phyloP scores from a whole-genome alignment of 2,113 vertebrate genomes.

The Pseudopodoces humilis region DNA sequence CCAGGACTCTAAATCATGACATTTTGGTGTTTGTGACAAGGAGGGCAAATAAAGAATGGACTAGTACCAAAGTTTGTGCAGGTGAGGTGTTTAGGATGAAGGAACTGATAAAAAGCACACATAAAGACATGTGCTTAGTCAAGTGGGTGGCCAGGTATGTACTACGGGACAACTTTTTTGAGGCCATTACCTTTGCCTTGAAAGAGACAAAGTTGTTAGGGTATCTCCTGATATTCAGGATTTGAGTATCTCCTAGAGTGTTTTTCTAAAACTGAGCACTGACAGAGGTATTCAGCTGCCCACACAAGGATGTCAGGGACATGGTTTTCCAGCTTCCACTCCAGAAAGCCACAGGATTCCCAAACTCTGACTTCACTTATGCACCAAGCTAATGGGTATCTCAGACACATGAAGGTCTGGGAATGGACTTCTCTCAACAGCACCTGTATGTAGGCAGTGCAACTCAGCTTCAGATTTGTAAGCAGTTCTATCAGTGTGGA shows the following conservation, averaged over 20 bases:
- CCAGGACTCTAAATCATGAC: neutral
- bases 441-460: fast-evolving
- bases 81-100: neutral
- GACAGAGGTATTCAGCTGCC: neutral
- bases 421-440: neutral
- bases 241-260: neutral
- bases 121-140: neutral
- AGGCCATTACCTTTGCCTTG: neutral
- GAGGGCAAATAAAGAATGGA: neutral
- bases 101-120: neutral
- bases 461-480: fast-evolving
- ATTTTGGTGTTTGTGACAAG: neutral
- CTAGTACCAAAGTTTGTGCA: neutral
- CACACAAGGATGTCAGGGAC: neutral
- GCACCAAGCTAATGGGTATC: neutral
- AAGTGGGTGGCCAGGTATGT: neutral
- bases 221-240: neutral
- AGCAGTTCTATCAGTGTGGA: neutral
- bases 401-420: neutral
- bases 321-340: neutral
- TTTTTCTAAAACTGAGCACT: neutral
- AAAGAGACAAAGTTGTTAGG: neutral
- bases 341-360: neutral
- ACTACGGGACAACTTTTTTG: neutral
- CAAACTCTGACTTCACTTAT: neutral